These are phyloP conservation scores for Protonibea diacanthus DNA, from an alignment of 2,797 vertebrate genomes.

Conservation along the genomic window DNA sequence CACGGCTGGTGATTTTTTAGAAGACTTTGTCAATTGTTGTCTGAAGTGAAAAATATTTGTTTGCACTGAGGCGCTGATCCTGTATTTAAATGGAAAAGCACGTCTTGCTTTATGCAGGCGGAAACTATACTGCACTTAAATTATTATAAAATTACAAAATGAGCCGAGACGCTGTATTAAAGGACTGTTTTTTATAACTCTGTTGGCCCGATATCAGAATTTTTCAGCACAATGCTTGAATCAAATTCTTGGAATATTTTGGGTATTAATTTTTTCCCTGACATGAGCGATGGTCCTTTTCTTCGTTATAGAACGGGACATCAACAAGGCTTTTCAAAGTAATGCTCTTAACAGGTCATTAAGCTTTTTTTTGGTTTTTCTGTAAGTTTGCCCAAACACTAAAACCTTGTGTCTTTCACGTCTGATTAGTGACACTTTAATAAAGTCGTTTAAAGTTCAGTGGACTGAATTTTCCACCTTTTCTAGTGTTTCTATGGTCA, in stretches of 20 bases:
- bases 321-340: conserved; percentile 83
- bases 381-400: conserved; percentile 91
- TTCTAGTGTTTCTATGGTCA: conserved; percentile 97
- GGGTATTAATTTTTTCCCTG: conserved; percentile 78
- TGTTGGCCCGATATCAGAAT: conserved; percentile 9
- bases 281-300: conserved; percentile 76
- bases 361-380: conserved; percentile 87
- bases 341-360: conserved; percentile 92
- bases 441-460: conserved; percentile 99
- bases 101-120: not conserved
- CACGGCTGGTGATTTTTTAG: conserved; percentile 24
- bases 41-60: conserved; percentile 18
- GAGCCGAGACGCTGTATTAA: not conserved
- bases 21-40: conserved; percentile 6
- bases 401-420: conserved; percentile 93
- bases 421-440: conserved; percentile 99
- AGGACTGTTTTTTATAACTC: conserved; percentile 22
- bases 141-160: conserved; percentile 16
- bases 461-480: conserved; percentile 98
- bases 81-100: conserved; percentile 20
- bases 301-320: conserved; percentile 79
- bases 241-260: conserved; percentile 81
- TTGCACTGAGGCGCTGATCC: conserved; percentile 2
- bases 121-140: not conserved
- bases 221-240: conserved; percentile 45